Conservation (phyloP, 2,797 vertebrate species). For the Peromyscus melanophrys region DNA sequence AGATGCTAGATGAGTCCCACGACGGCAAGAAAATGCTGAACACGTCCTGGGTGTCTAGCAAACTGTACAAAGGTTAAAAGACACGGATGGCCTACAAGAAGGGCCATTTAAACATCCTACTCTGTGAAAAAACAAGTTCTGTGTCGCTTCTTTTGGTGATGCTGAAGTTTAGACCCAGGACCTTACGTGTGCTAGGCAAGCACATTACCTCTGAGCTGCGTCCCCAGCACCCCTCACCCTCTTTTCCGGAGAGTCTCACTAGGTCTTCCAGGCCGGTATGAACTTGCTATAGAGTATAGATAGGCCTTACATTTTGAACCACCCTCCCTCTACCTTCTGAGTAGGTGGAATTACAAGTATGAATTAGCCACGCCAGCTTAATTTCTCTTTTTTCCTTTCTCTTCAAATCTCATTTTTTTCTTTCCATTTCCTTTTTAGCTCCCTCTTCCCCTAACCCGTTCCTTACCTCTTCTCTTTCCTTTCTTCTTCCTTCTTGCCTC, state of each 20-base stretch:
- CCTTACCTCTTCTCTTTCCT: neutral
- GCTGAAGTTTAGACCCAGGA: neutral
- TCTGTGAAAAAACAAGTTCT: neutral
- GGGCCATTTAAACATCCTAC: constrained; percentile 6
- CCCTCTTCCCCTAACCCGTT: neutral
- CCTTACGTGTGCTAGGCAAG: neutral
- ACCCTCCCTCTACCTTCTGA: neutral
- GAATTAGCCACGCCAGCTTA: neutral
- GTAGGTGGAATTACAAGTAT: neutral
- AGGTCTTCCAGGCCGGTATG: neutral
- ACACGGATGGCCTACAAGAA: too few species aligned
- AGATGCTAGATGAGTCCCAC: constrained; percentile 45
- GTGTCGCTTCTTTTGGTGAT: neutral
- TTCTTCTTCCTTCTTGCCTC: neutral
- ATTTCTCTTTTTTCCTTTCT: neutral
- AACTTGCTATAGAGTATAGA: neutral
- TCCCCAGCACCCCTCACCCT: too few species aligned
- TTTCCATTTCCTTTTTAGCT: neutral
- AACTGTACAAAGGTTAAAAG: constrained; percentile 26
- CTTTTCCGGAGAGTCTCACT: neutral
- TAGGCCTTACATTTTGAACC: neutral
- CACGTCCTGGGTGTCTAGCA: neutral
- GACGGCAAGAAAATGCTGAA: neutral
- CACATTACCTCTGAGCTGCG: neutral
- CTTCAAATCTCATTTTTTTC: neutral